Evolutionary conservation across 2,888 invertebrate species (phyloP), one percentile per base, ranked within the genome.

Genomic region (Tinea trinotella): DNA sequence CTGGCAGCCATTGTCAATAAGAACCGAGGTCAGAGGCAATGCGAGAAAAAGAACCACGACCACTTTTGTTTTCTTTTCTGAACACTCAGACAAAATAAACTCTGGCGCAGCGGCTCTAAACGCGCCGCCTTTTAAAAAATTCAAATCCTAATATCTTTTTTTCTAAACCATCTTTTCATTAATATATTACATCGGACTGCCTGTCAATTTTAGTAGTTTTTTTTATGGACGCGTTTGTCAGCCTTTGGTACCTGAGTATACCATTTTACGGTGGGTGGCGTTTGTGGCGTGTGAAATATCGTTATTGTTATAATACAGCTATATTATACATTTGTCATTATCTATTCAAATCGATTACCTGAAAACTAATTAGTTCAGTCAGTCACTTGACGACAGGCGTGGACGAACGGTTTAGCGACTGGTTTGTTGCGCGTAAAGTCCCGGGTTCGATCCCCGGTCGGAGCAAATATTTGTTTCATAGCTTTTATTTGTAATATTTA

Each of bases 1-100:
- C 79, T 76, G 82, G 79, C 81, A 82, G 81, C 76, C 75, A 83
- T 85, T 85, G 85, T 84, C 83, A 83, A 82, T 82, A 80, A 70
- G 69, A 72, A 64, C 74, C 74, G 82, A 78, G 83, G 83, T 83
- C 83, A 80, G 76, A 76, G 78, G 79, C 83, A 83, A 81, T 78
- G 80, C 74, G 71, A 82, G 74, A 58, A 82, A 83, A 82, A 80
- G 70, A 78, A 73, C 71, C 60, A 62, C 66, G 59, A 36, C 62
- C 66, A 76, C 70, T 79, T 79, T 82, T 80, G 74, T 83, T 82
- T 79, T 78, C 74, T 80, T 82, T 82, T 71, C 69, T 65, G 69
- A 74, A 72, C 73, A 74, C 76, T 76, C 78, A 72, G 76, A 83
- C 76, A 79, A 80, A 80, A 82, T 81, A 76, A 79, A 78, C 74